Evolutionary conservation across 1,140 invertebrate species (phyloP).

Genomic region (Acromyrmex charruanus): DNA sequence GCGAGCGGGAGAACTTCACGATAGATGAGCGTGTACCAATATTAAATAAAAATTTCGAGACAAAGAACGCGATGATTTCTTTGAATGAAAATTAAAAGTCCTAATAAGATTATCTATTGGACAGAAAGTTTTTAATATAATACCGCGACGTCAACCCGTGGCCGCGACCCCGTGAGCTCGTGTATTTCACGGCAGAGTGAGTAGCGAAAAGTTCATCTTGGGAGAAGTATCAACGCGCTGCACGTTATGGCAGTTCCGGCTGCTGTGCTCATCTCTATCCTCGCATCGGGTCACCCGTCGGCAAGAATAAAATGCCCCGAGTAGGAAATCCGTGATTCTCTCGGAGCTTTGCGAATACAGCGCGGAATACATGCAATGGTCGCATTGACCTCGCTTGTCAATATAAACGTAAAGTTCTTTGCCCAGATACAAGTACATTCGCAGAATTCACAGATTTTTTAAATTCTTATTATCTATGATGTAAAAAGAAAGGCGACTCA

Average conservation of each 20-base stretch:
- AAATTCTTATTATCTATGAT: constrained; percentile 27
- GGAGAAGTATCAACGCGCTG: constrained; percentile 8
- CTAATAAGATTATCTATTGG: constrained; percentile 47
- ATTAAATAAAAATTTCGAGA: constrained; percentile 46
- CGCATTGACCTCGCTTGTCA: constrained; percentile 15
- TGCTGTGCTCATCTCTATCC: neutral
- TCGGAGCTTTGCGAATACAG: neutral
- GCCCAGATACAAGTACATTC: neutral
- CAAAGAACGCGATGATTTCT: constrained; percentile 45
- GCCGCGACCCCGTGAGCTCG: constrained; percentile 5
- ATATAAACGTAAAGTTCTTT: neutral
- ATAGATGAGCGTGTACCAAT: neutral
- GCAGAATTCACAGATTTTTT: constrained; percentile 5
- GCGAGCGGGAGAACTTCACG: neutral
- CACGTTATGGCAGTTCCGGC: constrained; percentile 29
- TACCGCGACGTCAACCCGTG: neutral
- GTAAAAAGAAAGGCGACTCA: neutral
- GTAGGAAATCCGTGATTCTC: constrained; percentile 7
- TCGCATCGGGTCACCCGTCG: constrained; percentile 39
- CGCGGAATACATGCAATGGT: neutral
- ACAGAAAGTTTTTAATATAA: constrained; percentile 61
- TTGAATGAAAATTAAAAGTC: constrained; percentile 51
- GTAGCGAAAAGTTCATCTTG: constrained; percentile 57
- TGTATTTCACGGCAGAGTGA: constrained; percentile 51
- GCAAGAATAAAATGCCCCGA: constrained; percentile 36